Base-by-base conservation (phyloP, 2,888 invertebrate genomes). In the Proisotoma minuta region DNA sequence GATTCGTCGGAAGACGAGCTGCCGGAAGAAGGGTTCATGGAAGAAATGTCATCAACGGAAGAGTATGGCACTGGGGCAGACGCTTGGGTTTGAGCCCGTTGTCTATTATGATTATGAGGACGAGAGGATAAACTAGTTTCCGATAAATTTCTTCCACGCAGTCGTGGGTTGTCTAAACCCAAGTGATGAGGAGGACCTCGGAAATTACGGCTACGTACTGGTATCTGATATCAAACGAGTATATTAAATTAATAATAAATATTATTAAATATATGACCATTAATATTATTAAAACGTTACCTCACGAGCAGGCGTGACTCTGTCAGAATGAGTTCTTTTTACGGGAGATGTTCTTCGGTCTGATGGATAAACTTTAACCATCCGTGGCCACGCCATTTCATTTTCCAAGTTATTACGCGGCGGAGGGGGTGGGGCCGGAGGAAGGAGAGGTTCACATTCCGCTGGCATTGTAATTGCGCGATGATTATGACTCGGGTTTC, bases 1-100 rank as follows among this genome's bases (percentile, higher is more conserved):
- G 84, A 84, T 78, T 90, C 90, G 75, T 90, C 89, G 0, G 89
- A 90, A 59, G 89, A 89, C 77, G 88, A 88, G 68, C 89, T 85
- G 75, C 88, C 88, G 0, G 89, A 88, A 5, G 89, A 89, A 73
- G 88, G 86, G 57, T 89, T 89, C 10, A 89, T 80, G 0, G 89
- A 89, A 75, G 88, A 89, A 26, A 89, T 83, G 77, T 90, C 90
- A 76, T 90, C 89, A 1, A 89, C 89, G 2, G 89, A 90, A 4
- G 89, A 89, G 75, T 87, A 87, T 43, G 69, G 66, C 18, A 64
- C 60, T 22, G 60, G 66, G 28, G 54, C 54, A 26, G 56, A 63
- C n/a, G 43, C 53, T 18, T 56, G 58, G 8, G 59, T 52, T 52
- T 29, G 43, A 52, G 51, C 50, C 8, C 64, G 53, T 18, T 57